Base-by-base conservation (phyloP, 1,140 invertebrate species). In the Phortica variegata region DNA sequence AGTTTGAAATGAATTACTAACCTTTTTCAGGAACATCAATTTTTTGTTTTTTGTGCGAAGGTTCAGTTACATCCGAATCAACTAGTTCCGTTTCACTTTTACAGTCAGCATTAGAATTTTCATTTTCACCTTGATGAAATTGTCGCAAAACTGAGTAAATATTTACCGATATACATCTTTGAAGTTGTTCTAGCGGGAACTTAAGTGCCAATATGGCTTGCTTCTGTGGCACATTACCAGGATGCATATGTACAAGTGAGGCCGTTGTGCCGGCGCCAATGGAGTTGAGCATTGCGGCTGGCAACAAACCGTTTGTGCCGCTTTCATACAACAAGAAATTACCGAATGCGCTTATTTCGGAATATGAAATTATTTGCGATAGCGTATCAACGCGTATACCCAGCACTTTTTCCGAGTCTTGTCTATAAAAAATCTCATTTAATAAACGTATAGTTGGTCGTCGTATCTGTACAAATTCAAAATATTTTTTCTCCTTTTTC, bases 401-500 rank as follows among this genome's bases (percentile, higher is more conserved):
- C 76, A 88, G 81, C 37, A 92, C 85, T 78, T 93, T 92, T 3
- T 78, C 77, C 2, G 87, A 81, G 61, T 91, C 87, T 65, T 87
- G 82, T 32, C 81, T 81, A 60, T 87, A 91, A 65, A 91, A 88
- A 62, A 94, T 87, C 56, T 93, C 86, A 13, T 85, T 78, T 19
- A 97, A 76, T 2, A 88, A 71, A 38, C 87, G 77, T 44, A 94
- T 81, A 20, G 81, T 89, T 1, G 93, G 90, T 63, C 82, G 85
- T 12, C 85, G 77, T 26, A 94, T 81, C 48, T 86, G 85, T 15
- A 93, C 76, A 63, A 84, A 88, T 59, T 89, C 86, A 70, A 84
- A 88, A 76, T 95, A 95, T 73, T 95, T 95, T 54, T 87, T 88
- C 58, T 92, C 88, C 75, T 97, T 97, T 72, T 97, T 97, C 39